Evolutionary conservation across 2,888 invertebrate genomes (phyloP), one percentile per base, ranked within the genome.

Genomic region (Pogonocherus hispidulus): DNA sequence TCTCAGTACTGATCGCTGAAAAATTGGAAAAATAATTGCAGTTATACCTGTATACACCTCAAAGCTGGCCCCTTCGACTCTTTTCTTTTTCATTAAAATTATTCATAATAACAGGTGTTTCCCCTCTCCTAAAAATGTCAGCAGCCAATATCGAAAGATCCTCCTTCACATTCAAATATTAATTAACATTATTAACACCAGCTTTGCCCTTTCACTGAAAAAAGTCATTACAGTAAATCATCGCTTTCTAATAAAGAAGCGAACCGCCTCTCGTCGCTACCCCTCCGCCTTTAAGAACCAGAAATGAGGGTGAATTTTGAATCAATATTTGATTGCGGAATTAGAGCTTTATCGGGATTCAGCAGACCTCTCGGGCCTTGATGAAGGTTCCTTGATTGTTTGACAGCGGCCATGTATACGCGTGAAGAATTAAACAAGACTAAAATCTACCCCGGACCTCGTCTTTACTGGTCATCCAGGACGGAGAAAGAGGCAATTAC

Each of bases 171-270:
- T 85, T 87, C 86, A 87, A 88, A 88, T 88, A 88, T 88, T 88
- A 88, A 88, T 88, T 88, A 88, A 88, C 87, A 86, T 88, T 88
- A 88, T 88, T 88, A 88, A 87, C 87, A 87, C 86, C 85, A 83
- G 85, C 85, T 84, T 86, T 86, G 85, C 84, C 82, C 85, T 85
- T 84, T 85, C 80, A 77, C 76, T 77, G 80, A 83, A 85, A 86
- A 86, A 86, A 85, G 85, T 87, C 87, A 88, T 88, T 88, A 88
- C 87, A 87, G 88, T 88, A 88, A 88, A 88, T 88, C 88, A 88
- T 87, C 87, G 86, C 86, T 77, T 87, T 87, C 87, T 87, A 88
- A 88, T 88, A 88, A 87, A 84, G 79, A 84, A 84, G 78, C 72
- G 56, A 52, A 54, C 55, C 37, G 55, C 63, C 5, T 16, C 14